These are phyloP conservation scores for Trididemnum clinides DNA, from an alignment of 23 tunicate genomes.

Conservation along the genomic window DNA sequence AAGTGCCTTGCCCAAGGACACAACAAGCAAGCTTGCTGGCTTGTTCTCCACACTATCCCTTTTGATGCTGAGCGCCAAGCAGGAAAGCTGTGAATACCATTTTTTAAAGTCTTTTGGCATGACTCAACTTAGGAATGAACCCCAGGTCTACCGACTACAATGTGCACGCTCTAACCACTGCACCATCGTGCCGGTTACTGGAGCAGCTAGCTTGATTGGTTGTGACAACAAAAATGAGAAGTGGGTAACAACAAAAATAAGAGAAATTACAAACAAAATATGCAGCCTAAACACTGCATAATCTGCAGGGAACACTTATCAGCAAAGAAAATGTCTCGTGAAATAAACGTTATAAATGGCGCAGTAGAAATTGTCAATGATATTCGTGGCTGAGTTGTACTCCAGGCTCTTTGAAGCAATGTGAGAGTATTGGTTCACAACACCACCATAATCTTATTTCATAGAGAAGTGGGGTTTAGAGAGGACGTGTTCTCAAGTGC, in stretches of 20 bases:
- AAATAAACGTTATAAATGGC: slow-evolving; percentile 36
- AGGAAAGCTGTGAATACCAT: too few relatives aligned
- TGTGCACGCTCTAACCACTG: too few relatives aligned
- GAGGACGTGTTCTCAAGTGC: slow-evolving; percentile 45
- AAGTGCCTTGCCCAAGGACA: too few relatives aligned
- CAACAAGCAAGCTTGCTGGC: too few relatives aligned
- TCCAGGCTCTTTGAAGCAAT: slow-evolving; percentile 53
- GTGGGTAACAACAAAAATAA: slow-evolving; percentile 37
- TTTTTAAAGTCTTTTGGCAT: too few relatives aligned
- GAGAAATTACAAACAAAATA: slow-evolving; percentile 47
- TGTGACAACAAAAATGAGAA: too few relatives aligned
- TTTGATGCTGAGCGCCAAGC: too few relatives aligned
- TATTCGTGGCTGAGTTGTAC: slow-evolving; percentile 51
- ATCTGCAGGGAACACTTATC: slow-evolving; percentile 29
- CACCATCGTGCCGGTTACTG: too few relatives aligned
- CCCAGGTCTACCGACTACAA: too few relatives aligned
- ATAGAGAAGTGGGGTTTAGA: slow-evolving; percentile 45
- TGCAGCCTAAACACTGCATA: slow-evolving; percentile 40
- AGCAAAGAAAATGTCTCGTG: slow-evolving; percentile 49
- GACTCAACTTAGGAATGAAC: too few relatives aligned
- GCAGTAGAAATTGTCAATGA: slow-evolving; percentile 33
- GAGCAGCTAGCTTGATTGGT: too few relatives aligned
- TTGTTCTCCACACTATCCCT: too few relatives aligned
- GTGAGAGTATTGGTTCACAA: slow-evolving; percentile 47
- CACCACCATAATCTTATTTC: slow-evolving; percentile 46